phyloP scores from a whole-genome alignment of 2,888 invertebrate genomes.

The Cryptocephalus primarius region DNA sequence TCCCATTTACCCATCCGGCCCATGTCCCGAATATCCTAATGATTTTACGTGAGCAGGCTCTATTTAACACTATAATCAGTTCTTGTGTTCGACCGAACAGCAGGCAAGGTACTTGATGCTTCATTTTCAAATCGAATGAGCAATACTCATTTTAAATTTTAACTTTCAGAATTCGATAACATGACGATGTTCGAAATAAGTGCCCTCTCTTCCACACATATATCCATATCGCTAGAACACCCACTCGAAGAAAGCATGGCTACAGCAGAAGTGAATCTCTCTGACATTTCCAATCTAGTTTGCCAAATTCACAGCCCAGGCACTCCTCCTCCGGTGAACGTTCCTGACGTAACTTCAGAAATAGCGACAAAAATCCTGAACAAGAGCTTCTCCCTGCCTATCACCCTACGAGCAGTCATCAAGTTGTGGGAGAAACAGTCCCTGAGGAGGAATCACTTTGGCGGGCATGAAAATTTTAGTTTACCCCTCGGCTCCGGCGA shows the following conservation, averaged over 20 bases:
- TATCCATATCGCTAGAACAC: conserved; percentile 85
- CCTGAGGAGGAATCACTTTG: conserved; percentile 39
- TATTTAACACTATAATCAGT: conserved; percentile 80
- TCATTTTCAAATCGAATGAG: no score
- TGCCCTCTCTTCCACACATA: conserved; percentile 79
- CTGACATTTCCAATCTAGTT: conserved; percentile 66
- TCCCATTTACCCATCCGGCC: conserved; percentile 89
- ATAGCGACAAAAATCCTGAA: conserved; percentile 64
- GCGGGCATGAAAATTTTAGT: conserved; percentile 45
- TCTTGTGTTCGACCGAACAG: conserved; percentile 80
- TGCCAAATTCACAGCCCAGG: conserved; percentile 63
- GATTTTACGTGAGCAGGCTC: conserved; percentile 76
- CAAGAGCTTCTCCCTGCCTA: conserved; percentile 40
- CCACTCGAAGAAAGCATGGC: conserved; percentile 88
- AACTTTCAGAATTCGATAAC: conserved; percentile 51
- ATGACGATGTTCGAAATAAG: conserved; percentile 88
- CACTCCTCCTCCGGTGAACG: conserved; percentile 30
- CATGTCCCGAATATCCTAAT: conserved; percentile 82
- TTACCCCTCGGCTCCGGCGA: conserved; percentile 58
- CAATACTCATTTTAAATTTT: no score
- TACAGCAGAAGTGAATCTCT: conserved; percentile 79
- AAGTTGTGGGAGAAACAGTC: conserved; percentile 73
- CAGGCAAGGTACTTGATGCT: conserved; percentile 52
- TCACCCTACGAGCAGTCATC: conserved; percentile 74
- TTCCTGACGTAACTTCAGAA: conserved; percentile 41